Evolutionary conservation across 1,140 invertebrate genomes (phyloP).

Genomic region (Notospermus geniculatus): DNA sequence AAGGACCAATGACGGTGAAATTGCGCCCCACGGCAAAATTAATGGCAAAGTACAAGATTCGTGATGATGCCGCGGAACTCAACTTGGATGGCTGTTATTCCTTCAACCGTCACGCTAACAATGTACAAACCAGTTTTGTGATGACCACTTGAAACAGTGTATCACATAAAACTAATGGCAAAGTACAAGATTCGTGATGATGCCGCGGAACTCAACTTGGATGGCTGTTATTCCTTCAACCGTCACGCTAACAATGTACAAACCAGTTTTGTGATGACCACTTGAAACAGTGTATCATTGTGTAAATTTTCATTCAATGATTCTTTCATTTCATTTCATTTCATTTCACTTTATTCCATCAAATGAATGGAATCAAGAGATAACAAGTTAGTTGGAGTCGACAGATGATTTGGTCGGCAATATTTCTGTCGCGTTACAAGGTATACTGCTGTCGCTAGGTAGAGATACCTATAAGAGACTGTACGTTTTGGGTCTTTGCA

Average conservation of each 20-base stretch:
- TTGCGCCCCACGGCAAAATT: not conserved
- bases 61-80: not conserved
- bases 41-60: not conserved
- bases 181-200: not conserved
- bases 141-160: too few species aligned
- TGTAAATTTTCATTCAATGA: too few species aligned
- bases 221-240: not conserved
- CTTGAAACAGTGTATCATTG: not conserved
- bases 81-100: constrained; percentile 3
- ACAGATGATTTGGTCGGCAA: too few species aligned
- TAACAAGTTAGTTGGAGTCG: too few species aligned
- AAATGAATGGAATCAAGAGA: too few species aligned
- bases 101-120: not conserved
- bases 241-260: not conserved
- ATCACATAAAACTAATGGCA: not conserved
- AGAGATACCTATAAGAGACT: too few species aligned
- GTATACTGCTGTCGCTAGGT: too few species aligned
- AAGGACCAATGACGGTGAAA: not conserved
- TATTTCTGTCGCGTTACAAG: too few species aligned
- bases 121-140: constrained; percentile 1
- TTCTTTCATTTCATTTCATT: too few species aligned
- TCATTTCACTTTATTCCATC: too few species aligned
- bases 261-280: constrained; percentile 6
- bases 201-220: not conserved
- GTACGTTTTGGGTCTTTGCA: too few species aligned